Evolutionary conservation across 2,797 vertebrate species (phyloP).

Genomic region (Hapalemur alaotrensis): DNA sequence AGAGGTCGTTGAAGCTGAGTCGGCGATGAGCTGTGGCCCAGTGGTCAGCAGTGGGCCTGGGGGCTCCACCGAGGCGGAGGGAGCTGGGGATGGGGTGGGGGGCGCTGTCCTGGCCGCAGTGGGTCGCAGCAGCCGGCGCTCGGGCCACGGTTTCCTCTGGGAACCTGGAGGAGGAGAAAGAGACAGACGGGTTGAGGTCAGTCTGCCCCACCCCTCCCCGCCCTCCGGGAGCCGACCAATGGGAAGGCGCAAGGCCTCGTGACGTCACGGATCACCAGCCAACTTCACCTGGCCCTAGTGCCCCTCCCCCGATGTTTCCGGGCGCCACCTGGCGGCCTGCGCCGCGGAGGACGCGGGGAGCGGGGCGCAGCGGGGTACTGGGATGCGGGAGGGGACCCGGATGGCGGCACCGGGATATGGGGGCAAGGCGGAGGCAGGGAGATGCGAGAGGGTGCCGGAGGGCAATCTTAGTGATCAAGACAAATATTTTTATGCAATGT

Average conservation of each 20-base stretch:
- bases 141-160: accelerated
- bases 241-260: not conserved
- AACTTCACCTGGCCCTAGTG: constrained; percentile 2
- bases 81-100: not conserved
- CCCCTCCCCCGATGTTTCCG: not conserved
- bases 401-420: accelerated
- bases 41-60: not conserved
- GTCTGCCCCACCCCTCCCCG: not conserved
- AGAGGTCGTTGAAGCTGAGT: not conserved
- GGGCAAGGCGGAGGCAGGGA: not conserved
- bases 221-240: not conserved
- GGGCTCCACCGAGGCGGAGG: not conserved
- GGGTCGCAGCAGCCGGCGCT: not conserved
- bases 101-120: not conserved
- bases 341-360: accelerated
- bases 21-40: not conserved
- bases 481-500: not conserved
- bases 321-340: constrained; percentile 64
- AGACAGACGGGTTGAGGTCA: constrained; percentile 10
- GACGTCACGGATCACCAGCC: constrained; percentile 24
- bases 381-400: not conserved
- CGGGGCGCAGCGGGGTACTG: not conserved
- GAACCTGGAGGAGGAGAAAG: constrained; percentile 29
- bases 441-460: accelerated
- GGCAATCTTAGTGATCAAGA: not conserved